Percentiles rank a stretch among this genome's conserved stretches.
phyloP scores from a whole-genome alignment of 2,888 invertebrate genomes.

The Ophion costatus region DNA sequence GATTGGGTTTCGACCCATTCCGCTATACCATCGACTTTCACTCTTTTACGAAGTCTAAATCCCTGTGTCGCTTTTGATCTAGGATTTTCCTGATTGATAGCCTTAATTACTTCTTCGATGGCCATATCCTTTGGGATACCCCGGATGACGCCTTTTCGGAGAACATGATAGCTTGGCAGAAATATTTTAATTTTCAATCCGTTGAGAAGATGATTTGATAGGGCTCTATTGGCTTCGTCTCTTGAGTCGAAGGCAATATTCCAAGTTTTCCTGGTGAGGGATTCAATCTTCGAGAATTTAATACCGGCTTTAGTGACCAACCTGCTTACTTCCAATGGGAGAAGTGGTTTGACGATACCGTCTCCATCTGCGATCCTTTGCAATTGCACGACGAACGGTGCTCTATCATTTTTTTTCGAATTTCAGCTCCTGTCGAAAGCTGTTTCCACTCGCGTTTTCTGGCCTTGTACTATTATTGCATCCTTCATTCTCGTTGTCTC shows the following conservation, averaged over 20 bases:
- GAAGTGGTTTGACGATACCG: background rate
- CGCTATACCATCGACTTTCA: background rate
- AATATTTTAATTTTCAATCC: background rate
- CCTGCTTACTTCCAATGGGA: constrained; percentile 9
- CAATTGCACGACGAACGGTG: background rate
- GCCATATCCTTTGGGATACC: constrained; percentile 12
- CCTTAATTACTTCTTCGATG: background rate
- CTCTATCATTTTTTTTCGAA: constrained; percentile 15
- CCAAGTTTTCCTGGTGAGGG: background rate
- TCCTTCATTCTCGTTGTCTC: background rate
- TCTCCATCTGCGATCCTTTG: background rate
- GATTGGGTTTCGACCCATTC: constrained; percentile 11
- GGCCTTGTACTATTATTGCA: background rate
- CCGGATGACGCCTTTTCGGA: background rate
- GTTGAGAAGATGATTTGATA: background rate
- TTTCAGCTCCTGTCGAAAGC: too few relatives aligned
- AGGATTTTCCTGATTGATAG: constrained; percentile 14
- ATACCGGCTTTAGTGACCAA: constrained; percentile 6
- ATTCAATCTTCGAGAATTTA: background rate
- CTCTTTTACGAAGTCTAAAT: constrained; percentile 5
- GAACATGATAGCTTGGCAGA: constrained; percentile 6
- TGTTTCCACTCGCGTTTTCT: background rate
- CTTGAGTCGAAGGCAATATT: constrained; percentile 14
- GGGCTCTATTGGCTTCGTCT: constrained; percentile 7
- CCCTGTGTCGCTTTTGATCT: background rate